Evolutionary conservation across 2,888 invertebrate species (phyloP).

Genomic region (Yponomeuta cagnagella): DNA sequence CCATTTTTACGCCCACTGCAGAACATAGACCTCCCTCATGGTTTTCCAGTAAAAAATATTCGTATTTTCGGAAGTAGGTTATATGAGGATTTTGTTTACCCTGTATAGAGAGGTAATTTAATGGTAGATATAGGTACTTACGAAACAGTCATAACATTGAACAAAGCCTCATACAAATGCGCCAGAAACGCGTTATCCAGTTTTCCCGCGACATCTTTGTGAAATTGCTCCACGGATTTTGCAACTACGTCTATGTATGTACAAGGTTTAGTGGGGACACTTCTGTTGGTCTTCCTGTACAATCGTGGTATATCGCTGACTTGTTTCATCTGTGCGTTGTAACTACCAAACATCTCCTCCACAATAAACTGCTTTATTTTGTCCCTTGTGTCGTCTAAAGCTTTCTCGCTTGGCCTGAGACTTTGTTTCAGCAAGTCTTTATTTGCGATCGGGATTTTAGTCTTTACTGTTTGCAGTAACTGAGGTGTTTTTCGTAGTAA

Average conservation of each 20-base stretch:
- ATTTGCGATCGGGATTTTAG: conserved; percentile 40
- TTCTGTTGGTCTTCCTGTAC: conserved; percentile 93
- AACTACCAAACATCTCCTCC: conserved; percentile 52
- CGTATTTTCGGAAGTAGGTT: too few species aligned
- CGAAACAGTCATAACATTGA: conserved; percentile 73
- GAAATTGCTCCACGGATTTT: conserved; percentile 77
- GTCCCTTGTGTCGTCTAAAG: conserved; percentile 38
- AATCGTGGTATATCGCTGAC: conserved; percentile 95
- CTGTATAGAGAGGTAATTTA: too few species aligned
- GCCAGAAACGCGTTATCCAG: conserved; percentile 50
- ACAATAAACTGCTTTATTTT: conserved; percentile 59
- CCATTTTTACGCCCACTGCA: too few species aligned
- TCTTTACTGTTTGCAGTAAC: conserved; percentile 42
- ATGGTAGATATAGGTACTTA: conserved; percentile 45
- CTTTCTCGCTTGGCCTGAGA: conserved; percentile 42
- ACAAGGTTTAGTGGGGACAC: conserved; percentile 87
- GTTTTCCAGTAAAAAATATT: too few species aligned
- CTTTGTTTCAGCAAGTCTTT: conserved; percentile 44
- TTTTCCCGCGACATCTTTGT: conserved; percentile 56
- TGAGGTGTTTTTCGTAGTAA: conserved; percentile 46
- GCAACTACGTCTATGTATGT: conserved; percentile 83
- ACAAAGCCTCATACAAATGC: conserved; percentile 53
- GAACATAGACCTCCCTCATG: too few species aligned
- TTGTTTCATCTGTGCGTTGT: conserved; percentile 81
- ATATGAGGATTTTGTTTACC: too few species aligned